phyloP scores from a whole-genome alignment of 1,140 invertebrate species.

The Orchesella cincta region DNA sequence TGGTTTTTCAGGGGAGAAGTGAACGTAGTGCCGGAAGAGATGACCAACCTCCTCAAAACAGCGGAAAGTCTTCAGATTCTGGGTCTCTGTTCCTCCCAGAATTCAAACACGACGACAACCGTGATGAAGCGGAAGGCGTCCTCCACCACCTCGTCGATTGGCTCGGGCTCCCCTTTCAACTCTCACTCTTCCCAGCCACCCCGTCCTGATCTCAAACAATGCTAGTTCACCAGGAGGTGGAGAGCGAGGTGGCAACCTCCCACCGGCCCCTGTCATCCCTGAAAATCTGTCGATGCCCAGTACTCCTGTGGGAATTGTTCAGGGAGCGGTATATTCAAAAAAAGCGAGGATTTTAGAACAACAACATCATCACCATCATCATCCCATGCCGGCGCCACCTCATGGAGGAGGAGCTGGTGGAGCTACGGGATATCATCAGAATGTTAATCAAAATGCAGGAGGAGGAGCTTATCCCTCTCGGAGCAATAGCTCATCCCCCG shows the following conservation, averaged over 20 bases:
- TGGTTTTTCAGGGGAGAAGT: slow-evolving; percentile 74
- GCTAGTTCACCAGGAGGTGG: slow-evolving; percentile 15
- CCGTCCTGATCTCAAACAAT: slow-evolving; percentile 19
- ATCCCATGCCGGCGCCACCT: background rate
- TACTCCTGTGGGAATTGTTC: background rate
- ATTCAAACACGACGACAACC: background rate
- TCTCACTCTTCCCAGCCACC: background rate
- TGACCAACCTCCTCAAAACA: slow-evolving; percentile 85
- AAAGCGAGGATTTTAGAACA: slow-evolving; percentile 45
- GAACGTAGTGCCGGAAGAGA: slow-evolving; percentile 88
- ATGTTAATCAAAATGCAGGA: background rate
- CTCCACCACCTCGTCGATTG: background rate
- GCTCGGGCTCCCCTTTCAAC: background rate
- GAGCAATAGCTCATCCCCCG: slow-evolving; percentile 20
- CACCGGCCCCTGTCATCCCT: background rate
- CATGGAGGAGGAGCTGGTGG: background rate
- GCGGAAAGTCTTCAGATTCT: slow-evolving; percentile 89
- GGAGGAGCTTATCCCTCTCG: background rate
- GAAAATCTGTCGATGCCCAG: background rate
- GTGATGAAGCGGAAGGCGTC: background rate
- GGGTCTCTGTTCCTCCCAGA: slow-evolving; percentile 67
- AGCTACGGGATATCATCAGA: background rate
- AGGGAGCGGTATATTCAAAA: slow-evolving; percentile 35
- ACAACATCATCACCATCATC: slow-evolving; percentile 24
- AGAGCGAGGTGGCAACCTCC: background rate